These are phyloP conservation scores for Fundulus diaphanus DNA, from an alignment of 2,797 vertebrate species.

Conservation along the genomic window DNA sequence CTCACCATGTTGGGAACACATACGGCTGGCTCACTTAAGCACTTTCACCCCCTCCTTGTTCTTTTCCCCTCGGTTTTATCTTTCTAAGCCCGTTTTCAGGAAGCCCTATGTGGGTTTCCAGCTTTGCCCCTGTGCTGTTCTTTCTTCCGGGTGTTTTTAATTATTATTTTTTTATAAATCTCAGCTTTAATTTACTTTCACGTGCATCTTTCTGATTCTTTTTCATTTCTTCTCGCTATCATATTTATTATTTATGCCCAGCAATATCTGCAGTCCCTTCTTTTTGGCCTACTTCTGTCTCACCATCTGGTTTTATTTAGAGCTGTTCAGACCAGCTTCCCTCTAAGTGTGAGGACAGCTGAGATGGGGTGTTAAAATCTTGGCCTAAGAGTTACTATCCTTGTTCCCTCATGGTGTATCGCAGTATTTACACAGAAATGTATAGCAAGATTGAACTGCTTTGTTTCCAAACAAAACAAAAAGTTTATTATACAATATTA, in stretches of 20 bases:
- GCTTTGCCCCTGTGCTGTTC: slow-evolving; percentile 31
- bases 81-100: slow-evolving; percentile 36
- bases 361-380: slow-evolving; percentile 18
- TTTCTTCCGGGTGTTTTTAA: slow-evolving; percentile 10
- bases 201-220: slow-evolving; percentile 57
- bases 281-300: slow-evolving; percentile 74
- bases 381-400: neutral
- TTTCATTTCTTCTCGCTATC: slow-evolving; percentile 49
- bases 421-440: neutral
- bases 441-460: neutral
- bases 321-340: slow-evolving; percentile 34
- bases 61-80: slow-evolving; percentile 31
- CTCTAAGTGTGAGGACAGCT: slow-evolving; percentile 18
- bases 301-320: slow-evolving; percentile 59
- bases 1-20: slow-evolving; percentile 43
- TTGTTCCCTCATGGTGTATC: neutral
- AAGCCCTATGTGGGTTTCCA: slow-evolving; percentile 29
- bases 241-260: slow-evolving; percentile 75
- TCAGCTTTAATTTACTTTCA: slow-evolving; percentile 50
- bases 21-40: slow-evolving; percentile 39
- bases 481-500: too few species aligned
- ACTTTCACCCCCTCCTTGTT: neutral
- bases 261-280: slow-evolving; percentile 53
- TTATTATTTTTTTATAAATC: neutral
- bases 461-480: neutral